Evolutionary conservation across 2,888 invertebrate species (phyloP).

Genomic region (Cremastobaeus sp.): DNA sequence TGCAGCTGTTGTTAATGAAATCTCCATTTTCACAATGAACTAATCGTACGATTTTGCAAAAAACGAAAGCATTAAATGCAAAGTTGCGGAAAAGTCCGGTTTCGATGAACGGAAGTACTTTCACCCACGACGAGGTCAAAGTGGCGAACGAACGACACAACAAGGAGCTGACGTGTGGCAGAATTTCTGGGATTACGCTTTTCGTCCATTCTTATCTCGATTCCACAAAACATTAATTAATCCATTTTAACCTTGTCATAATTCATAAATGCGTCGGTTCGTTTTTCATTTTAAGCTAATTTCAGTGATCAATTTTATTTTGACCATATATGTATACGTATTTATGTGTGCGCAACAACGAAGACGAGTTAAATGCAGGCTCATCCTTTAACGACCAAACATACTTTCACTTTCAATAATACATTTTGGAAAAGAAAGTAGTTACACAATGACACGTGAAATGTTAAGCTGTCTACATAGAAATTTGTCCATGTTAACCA

Average conservation of each 20-base stretch:
- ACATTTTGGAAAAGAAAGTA: slow-evolving; percentile 62
- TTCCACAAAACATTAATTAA: not conserved
- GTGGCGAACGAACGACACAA: slow-evolving; percentile 37
- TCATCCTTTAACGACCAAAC: slow-evolving; percentile 50
- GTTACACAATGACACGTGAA: slow-evolving; percentile 60
- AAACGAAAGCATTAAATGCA: slow-evolving; percentile 38
- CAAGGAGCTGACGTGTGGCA: slow-evolving; percentile 37
- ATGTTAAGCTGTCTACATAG: slow-evolving; percentile 50
- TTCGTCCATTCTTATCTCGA: not conserved
- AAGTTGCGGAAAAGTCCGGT: slow-evolving; percentile 56
- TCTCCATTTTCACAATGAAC: too few species aligned
- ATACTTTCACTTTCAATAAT: slow-evolving; percentile 61
- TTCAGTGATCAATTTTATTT: too few species aligned
- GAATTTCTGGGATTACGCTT: slow-evolving; percentile 11
- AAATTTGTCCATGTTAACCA: slow-evolving; percentile 40
- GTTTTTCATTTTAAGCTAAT: too few species aligned
- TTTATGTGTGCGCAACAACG: too few species aligned
- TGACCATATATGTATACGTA: too few species aligned
- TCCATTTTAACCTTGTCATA: too few species aligned
- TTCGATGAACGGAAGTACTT: slow-evolving; percentile 72
- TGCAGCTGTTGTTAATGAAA: not conserved
- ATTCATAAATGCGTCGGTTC: too few species aligned
- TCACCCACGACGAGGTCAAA: slow-evolving; percentile 64
- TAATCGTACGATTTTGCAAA: slow-evolving; percentile 10
- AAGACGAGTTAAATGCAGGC: slow-evolving; percentile 57